Evolutionary conservation across 2,888 invertebrate genomes (phyloP).

Genomic region (Andricus curvator): DNA sequence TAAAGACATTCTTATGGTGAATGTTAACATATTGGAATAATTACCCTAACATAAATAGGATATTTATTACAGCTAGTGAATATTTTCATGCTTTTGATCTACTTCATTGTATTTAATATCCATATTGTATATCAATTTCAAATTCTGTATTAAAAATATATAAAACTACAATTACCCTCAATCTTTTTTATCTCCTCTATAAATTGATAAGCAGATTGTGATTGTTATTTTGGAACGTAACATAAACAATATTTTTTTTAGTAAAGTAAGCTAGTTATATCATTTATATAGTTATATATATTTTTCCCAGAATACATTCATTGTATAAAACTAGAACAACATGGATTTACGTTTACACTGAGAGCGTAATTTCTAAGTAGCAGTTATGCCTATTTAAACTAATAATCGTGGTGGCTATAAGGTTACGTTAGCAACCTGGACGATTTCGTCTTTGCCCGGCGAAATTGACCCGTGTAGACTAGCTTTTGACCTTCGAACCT

Average conservation of each 20-base stretch:
- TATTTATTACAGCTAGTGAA: constrained; percentile 13
- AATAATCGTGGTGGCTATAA: constrained; percentile 34
- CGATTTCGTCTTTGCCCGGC: constrained; percentile 52
- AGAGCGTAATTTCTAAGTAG: too few relatives aligned
- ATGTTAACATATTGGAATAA: not conserved
- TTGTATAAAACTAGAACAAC: too few relatives aligned
- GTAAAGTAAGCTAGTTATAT: too few relatives aligned
- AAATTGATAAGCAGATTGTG: too few relatives aligned
- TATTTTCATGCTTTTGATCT: constrained; percentile 11
- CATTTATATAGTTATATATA: too few relatives aligned
- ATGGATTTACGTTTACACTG: too few relatives aligned
- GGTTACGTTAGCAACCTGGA: not conserved
- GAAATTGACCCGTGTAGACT: constrained; percentile 65
- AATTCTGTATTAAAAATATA: constrained; percentile 1
- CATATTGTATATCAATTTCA: constrained; percentile 13
- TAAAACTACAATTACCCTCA: not conserved
- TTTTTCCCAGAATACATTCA: too few relatives aligned
- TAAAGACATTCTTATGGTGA: not conserved
- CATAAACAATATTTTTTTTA: too few relatives aligned
- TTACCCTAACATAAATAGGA: not conserved
- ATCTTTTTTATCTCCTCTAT: not conserved
- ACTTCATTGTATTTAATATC: constrained; percentile 35
- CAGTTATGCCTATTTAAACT: not conserved
- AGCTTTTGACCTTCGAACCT: constrained; percentile 65
- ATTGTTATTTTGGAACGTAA: not conserved